Percentiles rank a stretch among this genome's conserved stretches.
phyloP scores from a whole-genome alignment of 2,888 invertebrate genomes.

The Allolobophora icterica region DNA sequence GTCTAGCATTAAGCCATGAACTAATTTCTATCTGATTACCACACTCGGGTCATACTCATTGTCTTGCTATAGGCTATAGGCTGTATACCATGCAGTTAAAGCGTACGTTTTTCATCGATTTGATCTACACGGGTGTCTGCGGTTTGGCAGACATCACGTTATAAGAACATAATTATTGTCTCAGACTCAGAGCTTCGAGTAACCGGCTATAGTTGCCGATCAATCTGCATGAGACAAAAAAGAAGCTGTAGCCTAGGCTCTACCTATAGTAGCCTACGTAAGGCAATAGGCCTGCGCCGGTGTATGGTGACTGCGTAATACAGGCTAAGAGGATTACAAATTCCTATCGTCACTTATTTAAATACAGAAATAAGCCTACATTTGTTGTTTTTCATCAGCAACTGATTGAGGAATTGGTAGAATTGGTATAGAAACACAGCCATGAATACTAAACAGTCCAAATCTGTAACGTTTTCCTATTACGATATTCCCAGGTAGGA shows the following conservation, averaged over 20 bases:
- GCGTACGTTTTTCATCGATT: neutral
- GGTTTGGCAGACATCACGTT: too few species aligned
- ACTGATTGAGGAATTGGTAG: neutral
- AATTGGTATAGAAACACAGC: neutral
- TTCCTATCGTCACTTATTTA: neutral
- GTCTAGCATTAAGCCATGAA: neutral
- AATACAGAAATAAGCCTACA: neutral
- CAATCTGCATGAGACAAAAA: neutral
- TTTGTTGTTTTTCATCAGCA: neutral
- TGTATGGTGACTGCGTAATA: neutral
- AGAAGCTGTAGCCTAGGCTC: neutral
- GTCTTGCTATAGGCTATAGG: neutral
- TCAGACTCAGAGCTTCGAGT: neutral
- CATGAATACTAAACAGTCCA: neutral
- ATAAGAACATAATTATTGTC: too few species aligned
- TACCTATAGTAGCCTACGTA: neutral
- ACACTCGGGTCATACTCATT: neutral
- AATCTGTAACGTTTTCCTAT: neutral
- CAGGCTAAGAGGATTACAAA: neutral
- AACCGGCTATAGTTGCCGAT: neutral
- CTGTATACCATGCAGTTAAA: neutral
- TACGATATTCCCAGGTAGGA: neutral
- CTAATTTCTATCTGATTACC: neutral
- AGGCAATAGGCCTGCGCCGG: neutral
- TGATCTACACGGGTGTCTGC: neutral